Evolutionary conservation across 2,113 vertebrate genomes (phyloP), one percentile per base, ranked within the genome.

Genomic region (Zingel zingel): DNA sequence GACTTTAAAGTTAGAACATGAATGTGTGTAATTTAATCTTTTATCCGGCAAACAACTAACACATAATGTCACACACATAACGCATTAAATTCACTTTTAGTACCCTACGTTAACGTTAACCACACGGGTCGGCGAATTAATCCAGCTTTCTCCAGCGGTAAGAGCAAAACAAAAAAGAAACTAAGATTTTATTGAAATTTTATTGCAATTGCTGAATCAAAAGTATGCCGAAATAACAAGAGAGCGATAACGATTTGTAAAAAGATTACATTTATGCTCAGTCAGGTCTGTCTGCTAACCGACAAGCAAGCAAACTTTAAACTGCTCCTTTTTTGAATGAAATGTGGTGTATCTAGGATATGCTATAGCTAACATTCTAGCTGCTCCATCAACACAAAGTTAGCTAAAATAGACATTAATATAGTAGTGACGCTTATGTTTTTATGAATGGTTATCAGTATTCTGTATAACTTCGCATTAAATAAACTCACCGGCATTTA

Each of bases 401-500:
- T 62, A 8, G 19, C 23, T n/a, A 0, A 72, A n/a, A 12, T 1
- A 18, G 1, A 9, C 6, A 3, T 25, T 10, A 21, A 56, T 2
- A 33, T 1, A 1, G 2, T 0, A 1, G 14, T 8, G 8, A 4
- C 5, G 54, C 57, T 30, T 6, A 0, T 9, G 8, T 18, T 30
- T 0, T 5, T 1, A 19, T 8, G 13, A 0, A 0, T 0, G 5
- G 19, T 3, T 9, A 5, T 39, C 13, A 8, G 14, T 6, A 21
- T 15, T 3, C 4, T 25, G 18, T 12, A 2, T 25, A 18, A 62
- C 4, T 58, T 18, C 6, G 27, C 19, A 30, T 33, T 6, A 4
- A 39, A 75, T 3, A 1, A 63, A 88, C 91, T 93, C 67, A 93
- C 91, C 90, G 54, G 39, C 90, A 90, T 88, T 5, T 33, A 88